phyloP scores from a whole-genome alignment of 2,113 vertebrate species.

The Chlamydotis undulata region DNA sequence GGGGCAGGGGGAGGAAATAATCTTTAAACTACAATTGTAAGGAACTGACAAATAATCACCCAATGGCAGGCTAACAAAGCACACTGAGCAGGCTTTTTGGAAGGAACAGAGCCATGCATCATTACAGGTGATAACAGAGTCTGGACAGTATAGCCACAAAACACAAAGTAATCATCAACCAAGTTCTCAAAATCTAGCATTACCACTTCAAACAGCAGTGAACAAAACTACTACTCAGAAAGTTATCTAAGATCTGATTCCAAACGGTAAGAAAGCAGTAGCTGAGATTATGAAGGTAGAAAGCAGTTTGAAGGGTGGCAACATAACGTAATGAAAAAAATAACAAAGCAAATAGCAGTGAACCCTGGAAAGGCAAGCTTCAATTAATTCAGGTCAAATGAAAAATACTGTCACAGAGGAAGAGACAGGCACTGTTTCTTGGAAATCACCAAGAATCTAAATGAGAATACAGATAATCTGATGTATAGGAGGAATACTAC shows the following conservation, averaged over 20 bases:
- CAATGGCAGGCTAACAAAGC: not conserved
- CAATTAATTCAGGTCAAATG: not conserved
- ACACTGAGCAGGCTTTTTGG: not conserved
- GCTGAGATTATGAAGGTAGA: not conserved
- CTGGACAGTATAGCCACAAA: not conserved
- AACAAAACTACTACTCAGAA: not conserved
- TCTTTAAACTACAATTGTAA: not conserved
- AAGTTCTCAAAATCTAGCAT: not conserved
- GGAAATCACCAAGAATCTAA: not conserved
- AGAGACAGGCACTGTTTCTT: not conserved
- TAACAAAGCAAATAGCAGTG: not conserved
- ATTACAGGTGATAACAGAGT: not conserved
- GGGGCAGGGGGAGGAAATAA: rapidly evolving
- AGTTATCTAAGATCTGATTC: not conserved
- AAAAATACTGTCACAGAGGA: not conserved
- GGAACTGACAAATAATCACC: not conserved
- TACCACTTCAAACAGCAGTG: not conserved
- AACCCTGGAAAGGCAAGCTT: not conserved
- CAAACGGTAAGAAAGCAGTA: not conserved
- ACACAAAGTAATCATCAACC: not conserved
- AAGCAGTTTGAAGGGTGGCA: not conserved
- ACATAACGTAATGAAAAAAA: not conserved
- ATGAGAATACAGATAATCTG: not conserved
- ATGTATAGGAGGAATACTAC: not conserved
- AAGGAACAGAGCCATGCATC: not conserved